Evolutionary conservation across 2,888 invertebrate species (phyloP), one percentile per base, ranked within the genome.

Genomic region (Phalangium opilio): DNA sequence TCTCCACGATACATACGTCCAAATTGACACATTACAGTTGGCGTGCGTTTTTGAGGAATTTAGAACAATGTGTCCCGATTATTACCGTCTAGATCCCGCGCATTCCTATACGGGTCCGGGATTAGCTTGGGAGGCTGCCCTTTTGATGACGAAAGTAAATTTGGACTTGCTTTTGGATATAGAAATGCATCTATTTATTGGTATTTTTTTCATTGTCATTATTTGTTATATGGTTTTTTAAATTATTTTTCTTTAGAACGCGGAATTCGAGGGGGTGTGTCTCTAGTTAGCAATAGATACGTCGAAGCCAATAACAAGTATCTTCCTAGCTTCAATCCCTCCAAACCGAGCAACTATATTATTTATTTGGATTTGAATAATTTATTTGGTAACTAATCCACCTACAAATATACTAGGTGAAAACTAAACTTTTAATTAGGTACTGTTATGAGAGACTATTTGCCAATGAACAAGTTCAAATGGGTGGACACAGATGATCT

Each of bases 91-190:
- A 2, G 59, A 62, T 46, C 56, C 58, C 2, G 42, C 40, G 3
- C 45, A 53, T 39, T 57, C 58, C 27, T 54, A 51, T 19, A 52
- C 53, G 1, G 40, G 53, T 2, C 58, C 60, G 3, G 56, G 57
- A 1, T 48, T 63, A 18, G 53, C 60, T 18, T 63, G 61, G 61
- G 57, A 59, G 50, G 60, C 60, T 7, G 56, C 53, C 50, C 11
- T 63, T 18, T 60, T 59, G 50, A 54, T 50, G 19, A 59, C 59
- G 18, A 45, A 45, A 45, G 53, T 57, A 19, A 19, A 56, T 44
- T 46, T 62, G 40, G 53, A 61, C 47, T 46, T 59, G 32, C 46
- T 63, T 7, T 50, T 49, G 33, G 59, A 63, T 50, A 44, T 50
- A 35, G 59, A 63, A 42, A 56, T 53, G 56, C 50, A 57, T 19